Percentiles rank a stretch among this genome's conserved stretches.
These are phyloP conservation scores for Koerneria pararmatus DNA, from an alignment of 2,888 invertebrate species.

Conservation along the genomic window DNA sequence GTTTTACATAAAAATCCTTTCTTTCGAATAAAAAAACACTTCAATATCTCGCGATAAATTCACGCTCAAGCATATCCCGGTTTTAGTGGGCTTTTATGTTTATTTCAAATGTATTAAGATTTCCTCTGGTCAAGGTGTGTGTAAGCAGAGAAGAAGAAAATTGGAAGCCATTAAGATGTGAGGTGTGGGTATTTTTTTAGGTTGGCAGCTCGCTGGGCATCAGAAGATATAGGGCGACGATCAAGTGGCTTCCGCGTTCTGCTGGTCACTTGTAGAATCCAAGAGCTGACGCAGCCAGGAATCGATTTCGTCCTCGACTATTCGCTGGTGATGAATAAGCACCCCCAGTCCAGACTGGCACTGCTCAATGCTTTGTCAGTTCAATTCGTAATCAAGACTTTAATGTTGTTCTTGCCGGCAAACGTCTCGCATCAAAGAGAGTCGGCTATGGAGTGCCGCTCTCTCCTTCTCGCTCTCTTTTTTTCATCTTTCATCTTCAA, in stretches of 20 bases:
- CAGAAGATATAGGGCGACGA: conserved; percentile 63
- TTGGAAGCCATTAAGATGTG: neutral
- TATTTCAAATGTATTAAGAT: no score
- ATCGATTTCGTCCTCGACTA: conserved; percentile 66
- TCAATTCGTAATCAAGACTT: no score
- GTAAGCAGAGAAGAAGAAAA: no score
- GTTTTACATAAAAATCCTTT: no score
- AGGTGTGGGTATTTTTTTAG: conserved; percentile 32
- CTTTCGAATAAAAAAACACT: no score
- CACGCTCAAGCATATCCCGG: neutral
- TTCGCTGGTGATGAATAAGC: conserved; percentile 67
- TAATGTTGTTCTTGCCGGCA: no score
- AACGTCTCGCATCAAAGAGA: no score
- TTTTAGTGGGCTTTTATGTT: conserved; percentile 1
- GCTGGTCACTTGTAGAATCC: conserved; percentile 54
- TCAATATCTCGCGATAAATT: no score
- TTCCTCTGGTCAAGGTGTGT: no score
- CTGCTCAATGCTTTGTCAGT: conserved; percentile 64
- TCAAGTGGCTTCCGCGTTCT: conserved; percentile 67
- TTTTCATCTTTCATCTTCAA: no score
- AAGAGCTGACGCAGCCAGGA: conserved; percentile 36
- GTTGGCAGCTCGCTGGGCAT: conserved; percentile 67
- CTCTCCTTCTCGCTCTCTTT: no score
- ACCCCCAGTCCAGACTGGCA: conserved; percentile 67
- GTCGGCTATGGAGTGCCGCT: no score